Evolutionary conservation across 1,140 invertebrate species (phyloP).

Genomic region (Chionoecetes opilio): DNA sequence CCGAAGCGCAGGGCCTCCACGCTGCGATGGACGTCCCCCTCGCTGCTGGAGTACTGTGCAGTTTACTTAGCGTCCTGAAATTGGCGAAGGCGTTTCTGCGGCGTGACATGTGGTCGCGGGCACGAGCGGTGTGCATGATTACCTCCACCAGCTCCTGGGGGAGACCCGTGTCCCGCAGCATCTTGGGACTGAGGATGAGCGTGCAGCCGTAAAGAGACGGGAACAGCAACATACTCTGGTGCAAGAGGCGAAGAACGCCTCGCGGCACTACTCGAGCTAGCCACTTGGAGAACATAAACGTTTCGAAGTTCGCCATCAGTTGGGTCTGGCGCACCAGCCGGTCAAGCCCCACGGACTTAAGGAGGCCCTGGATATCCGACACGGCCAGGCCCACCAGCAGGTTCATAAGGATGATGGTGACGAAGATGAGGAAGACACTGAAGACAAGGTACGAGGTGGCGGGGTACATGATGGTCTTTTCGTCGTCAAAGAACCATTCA

Average conservation of each 20-base stretch:
- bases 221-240: conserved; percentile 89
- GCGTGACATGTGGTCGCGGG: conserved; percentile 73
- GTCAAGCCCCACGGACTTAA: conserved; percentile 91
- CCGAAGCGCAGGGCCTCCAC: conserved; percentile 79
- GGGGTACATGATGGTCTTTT: conserved; percentile 85
- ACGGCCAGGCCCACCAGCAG: conserved; percentile 92
- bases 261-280: conserved; percentile 86
- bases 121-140: conserved; percentile 87
- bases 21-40: conserved; percentile 75
- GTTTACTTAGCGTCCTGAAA: conserved; percentile 78
- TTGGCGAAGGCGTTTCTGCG: conserved; percentile 79
- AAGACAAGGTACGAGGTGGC: conserved; percentile 91
- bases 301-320: conserved; percentile 91
- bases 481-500: conserved; percentile 90
- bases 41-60: conserved; percentile 72
- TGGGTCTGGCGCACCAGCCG: conserved; percentile 92
- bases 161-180: conserved; percentile 90
- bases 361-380: conserved; percentile 92
- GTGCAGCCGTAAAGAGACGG: conserved; percentile 88
- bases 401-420: conserved; percentile 94
- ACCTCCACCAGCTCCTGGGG: conserved; percentile 89
- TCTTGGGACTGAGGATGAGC: conserved; percentile 90
- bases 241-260: conserved; percentile 87
- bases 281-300: conserved; percentile 90
- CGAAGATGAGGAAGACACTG: conserved; percentile 90